Percentiles rank a stretch among this genome's conserved stretches.
phyloP scores from a whole-genome alignment of 2,113 vertebrate genomes.

The Lethenteron reissneri region DNA sequence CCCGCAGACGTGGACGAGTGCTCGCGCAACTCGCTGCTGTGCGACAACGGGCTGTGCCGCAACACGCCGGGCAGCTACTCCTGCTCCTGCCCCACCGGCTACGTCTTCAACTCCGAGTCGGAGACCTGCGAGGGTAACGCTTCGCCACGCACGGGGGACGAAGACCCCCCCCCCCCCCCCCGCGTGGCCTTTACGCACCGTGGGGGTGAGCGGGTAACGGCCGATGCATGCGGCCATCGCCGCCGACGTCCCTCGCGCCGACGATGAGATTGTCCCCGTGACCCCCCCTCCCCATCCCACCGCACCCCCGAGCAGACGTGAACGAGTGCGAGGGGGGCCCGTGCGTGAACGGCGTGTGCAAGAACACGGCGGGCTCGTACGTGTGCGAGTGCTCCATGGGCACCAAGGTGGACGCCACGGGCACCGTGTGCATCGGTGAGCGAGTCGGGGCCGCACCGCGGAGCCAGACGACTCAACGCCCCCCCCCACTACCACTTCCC shows the following conservation, averaged over 20 bases:
- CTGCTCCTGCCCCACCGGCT: constrained; percentile 35
- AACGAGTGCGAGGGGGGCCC: constrained; percentile 50
- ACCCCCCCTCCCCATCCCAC: not conserved
- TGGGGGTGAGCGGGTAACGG: no score
- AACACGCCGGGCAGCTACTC: constrained; percentile 35
- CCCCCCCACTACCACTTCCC: no score
- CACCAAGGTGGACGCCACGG: constrained; percentile 38
- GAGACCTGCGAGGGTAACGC: constrained; percentile 36
- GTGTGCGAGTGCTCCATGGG: constrained; percentile 38
- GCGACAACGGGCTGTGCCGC: constrained; percentile 31
- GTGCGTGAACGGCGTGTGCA: constrained; percentile 39
- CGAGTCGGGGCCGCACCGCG: not conserved
- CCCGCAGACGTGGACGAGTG: constrained; percentile 34
- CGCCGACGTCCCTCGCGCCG: no score
- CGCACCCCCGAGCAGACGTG: constrained; percentile 26
- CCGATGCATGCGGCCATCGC: no score
- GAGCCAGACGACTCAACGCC: no score
- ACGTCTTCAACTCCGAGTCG: constrained; percentile 24
- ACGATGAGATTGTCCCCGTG: not conserved
- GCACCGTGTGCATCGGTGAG: constrained; percentile 43
- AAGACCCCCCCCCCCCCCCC: no score
- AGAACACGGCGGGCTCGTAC: constrained; percentile 50
- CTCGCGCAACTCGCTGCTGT: constrained; percentile 26
- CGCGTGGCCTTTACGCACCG: no score
- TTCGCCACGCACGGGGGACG: no score